phyloP scores from a whole-genome alignment of 2,113 vertebrate genomes.

The Apeltes quadracus region DNA sequence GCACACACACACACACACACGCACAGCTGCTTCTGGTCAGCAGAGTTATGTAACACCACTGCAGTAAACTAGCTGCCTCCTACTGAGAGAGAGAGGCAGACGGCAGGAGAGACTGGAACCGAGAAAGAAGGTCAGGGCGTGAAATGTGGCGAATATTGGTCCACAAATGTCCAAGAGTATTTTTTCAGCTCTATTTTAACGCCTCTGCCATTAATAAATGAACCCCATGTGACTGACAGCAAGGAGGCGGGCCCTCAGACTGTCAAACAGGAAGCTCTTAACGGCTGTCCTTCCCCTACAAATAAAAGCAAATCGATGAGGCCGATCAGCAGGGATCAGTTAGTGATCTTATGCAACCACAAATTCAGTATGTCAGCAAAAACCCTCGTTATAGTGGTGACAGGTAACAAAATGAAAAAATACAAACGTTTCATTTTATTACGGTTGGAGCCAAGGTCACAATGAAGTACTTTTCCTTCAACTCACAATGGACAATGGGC shows the following conservation, averaged over 20 bases:
- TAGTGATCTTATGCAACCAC: constrained; percentile 30
- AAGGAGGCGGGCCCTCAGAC: constrained; percentile 24
- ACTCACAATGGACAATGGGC: neutral
- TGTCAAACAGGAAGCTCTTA: constrained; percentile 40
- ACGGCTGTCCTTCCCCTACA: constrained; percentile 16
- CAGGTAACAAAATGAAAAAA: neutral
- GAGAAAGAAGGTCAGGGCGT: neutral
- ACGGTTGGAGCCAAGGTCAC: neutral
- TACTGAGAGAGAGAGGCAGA: constrained; percentile 17
- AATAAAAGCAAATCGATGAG: constrained; percentile 45
- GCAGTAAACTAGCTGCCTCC: constrained; percentile 59
- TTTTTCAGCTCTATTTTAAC: neutral
- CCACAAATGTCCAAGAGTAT: neutral
- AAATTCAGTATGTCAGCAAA: constrained; percentile 8
- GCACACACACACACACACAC: constrained; percentile 42
- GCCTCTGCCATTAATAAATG: neutral
- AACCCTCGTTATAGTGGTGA: neutral
- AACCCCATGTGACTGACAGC: constrained; percentile 32
- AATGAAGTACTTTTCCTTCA: neutral
- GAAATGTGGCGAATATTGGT: constrained; percentile 1
- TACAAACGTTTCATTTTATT: neutral
- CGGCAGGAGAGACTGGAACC: constrained; percentile 8
- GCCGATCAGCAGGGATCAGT: constrained; percentile 42
- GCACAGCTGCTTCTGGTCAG: constrained; percentile 48
- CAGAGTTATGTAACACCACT: constrained; percentile 72